phyloP scores from a whole-genome alignment of 1,140 invertebrate species.

The Cydia amplana region DNA sequence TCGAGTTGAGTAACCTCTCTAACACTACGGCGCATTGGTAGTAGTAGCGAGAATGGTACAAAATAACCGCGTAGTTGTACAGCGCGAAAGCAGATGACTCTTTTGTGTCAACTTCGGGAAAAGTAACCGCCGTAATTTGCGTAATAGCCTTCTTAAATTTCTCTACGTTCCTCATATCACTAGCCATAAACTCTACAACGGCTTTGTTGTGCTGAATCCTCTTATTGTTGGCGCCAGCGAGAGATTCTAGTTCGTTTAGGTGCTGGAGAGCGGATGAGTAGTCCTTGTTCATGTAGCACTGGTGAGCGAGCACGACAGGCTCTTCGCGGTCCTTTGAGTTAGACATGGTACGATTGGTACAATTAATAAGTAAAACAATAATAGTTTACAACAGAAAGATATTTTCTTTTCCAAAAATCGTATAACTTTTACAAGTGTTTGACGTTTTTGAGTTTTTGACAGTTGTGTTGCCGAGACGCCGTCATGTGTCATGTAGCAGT shows the following conservation, averaged over 20 bases:
- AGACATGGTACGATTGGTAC: constrained; percentile 45
- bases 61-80: constrained; percentile 91
- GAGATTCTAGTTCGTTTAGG: constrained; percentile 63
- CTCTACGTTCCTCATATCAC: constrained; percentile 84
- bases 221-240: constrained; percentile 58
- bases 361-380: not conserved
- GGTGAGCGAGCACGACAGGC: constrained; percentile 58
- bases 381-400: not conserved
- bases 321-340: constrained; percentile 58
- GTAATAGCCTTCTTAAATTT: constrained; percentile 85
- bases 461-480: not conserved
- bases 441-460: not conserved
- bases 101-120: constrained; percentile 70
- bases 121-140: constrained; percentile 82
- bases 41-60: constrained; percentile 90
- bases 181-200: constrained; percentile 63
- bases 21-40: constrained; percentile 86
- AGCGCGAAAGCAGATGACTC: constrained; percentile 80
- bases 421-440: not conserved
- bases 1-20: constrained; percentile 77
- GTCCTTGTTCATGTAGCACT: constrained; percentile 65
- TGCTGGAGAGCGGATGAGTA: constrained; percentile 59
- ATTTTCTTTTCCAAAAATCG: not conserved
- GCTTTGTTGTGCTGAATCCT: constrained; percentile 71
- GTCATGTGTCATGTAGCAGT: not conserved